Conservation (phyloP, 2,888 invertebrate species). For the Ophraella communa region DNA sequence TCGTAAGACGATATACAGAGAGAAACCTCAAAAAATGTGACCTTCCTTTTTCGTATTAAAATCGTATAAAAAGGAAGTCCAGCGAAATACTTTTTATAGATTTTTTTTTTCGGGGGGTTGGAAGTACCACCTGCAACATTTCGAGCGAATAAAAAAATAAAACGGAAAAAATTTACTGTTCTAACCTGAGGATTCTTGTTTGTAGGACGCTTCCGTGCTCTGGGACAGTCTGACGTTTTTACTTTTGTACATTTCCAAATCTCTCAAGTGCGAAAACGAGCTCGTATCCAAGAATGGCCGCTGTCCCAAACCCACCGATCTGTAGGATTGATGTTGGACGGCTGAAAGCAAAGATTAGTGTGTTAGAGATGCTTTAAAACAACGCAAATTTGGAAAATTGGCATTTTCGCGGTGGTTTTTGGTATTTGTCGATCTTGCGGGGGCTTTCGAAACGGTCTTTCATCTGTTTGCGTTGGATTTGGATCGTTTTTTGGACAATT, state of each 20-base stretch:
- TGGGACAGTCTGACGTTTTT: slow-evolving; percentile 61
- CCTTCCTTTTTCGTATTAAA: slow-evolving; percentile 25
- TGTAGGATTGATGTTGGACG: slow-evolving; percentile 72
- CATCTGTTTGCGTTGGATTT: too few species aligned
- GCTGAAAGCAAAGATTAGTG: slow-evolving; percentile 49
- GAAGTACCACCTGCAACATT: too few species aligned
- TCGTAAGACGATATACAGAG: slow-evolving; percentile 34
- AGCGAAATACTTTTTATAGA: slow-evolving; percentile 23
- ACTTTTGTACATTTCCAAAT: slow-evolving; percentile 74
- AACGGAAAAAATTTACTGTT: slow-evolving; percentile 2
- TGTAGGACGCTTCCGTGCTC: slow-evolving; percentile 50
- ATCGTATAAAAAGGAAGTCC: slow-evolving; percentile 30
- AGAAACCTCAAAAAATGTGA: slow-evolving; percentile 39
- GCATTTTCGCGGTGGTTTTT: too few species aligned
- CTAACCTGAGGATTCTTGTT: slow-evolving; percentile 52
- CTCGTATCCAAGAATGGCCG: slow-evolving; percentile 71
- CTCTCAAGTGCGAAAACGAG: slow-evolving; percentile 71
- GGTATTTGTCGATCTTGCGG: too few species aligned
- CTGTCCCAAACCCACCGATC: slow-evolving; percentile 76
- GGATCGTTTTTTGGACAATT: too few species aligned
- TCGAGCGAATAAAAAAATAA: too few species aligned
- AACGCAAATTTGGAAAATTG: too few species aligned
- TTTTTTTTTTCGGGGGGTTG: slow-evolving; percentile 19
- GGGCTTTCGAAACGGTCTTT: too few species aligned
- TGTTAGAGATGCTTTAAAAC: too few species aligned